Base-by-base conservation (phyloP, 2,888 invertebrate species). In the Dione vanillae region DNA sequence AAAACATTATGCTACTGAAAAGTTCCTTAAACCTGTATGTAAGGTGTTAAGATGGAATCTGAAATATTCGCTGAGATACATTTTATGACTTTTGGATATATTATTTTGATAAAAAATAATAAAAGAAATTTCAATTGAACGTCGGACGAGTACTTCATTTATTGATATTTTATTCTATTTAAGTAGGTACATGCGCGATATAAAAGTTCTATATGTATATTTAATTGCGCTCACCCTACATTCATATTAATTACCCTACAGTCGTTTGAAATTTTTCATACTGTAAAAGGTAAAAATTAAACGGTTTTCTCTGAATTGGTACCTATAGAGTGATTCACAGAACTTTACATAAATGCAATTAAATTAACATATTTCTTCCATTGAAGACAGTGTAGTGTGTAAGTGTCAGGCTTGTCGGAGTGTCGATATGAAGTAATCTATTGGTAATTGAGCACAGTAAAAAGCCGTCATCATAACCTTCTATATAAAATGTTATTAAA, bases 41-140 rank as follows among this genome's bases (percentile, higher is more conserved):
- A n/a, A 52, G n/a, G 54, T 54, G 54, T n/a, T 37, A 37, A 54
- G n/a, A 10, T 37, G 54, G 54, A 37, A 54, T 54, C 14, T 52
- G 9, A 3, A 35, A 37, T 54, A 54, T 37, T 54, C 10, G n/a
- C n/a, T n/a, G n/a, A 14, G 35, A 37, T 37, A 1, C 14, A 27
- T 54, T 35, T 54, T n/a, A 54, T 54, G 35, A 54, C n/a, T 35
- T 14, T 54, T 0, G 35, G 3, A 10, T 37, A n/a, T 27, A 54
- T 14, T 8, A 10, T 35, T 52, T 8, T 0, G 14, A 6, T 7
- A 52, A 52, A n/a, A 52, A 52, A 52, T 35, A 0, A 14, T 19
- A 52, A 14, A 14, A 7, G 3, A 16, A 27, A n/a, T 37, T 9
- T 54, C 35, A 37, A n/a, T 37, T n/a, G n/a, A 35, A n/a, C 35